Conservation (phyloP, 2,888 invertebrate genomes). For the Masnerella sp. region DNA sequence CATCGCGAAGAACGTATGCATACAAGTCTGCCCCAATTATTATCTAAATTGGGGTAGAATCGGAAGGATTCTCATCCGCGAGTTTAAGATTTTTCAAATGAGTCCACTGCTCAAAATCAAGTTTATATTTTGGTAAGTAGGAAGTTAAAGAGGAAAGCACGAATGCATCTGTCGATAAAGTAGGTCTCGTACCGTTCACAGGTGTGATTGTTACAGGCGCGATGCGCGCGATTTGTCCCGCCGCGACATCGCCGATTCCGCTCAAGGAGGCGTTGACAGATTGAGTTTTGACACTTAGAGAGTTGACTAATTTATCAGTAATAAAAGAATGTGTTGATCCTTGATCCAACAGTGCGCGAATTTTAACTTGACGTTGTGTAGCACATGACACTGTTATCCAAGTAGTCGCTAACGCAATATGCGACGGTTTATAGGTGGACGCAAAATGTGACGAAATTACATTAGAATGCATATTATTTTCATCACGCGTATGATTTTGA, state of each 20-base stretch:
- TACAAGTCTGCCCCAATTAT: slow-evolving; percentile 7
- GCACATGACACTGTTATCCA: slow-evolving; percentile 11
- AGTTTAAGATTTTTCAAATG: background rate
- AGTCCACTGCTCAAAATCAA: background rate
- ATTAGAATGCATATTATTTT: too few species aligned
- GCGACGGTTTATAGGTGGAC: background rate
- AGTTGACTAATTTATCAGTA: background rate
- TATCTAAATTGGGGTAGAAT: background rate
- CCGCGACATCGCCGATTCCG: background rate
- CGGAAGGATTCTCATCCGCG: background rate
- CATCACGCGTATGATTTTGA: too few species aligned
- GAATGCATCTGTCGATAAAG: slow-evolving; percentile 2
- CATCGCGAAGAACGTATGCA: background rate
- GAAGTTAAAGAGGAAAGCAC: background rate
- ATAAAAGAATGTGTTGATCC: background rate
- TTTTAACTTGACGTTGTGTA: background rate
- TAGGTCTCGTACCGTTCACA: background rate
- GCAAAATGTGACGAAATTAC: slow-evolving; percentile 1
- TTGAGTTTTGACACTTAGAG: background rate
- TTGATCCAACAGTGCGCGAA: slow-evolving; percentile 14
- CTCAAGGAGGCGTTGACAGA: background rate
- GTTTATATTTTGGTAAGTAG: background rate
- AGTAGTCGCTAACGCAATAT: slow-evolving; percentile 5
- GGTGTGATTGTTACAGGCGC: background rate
- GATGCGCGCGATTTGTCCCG: background rate